These are phyloP conservation scores for Orchesellides sinensis DNA, from an alignment of 2,888 invertebrate genomes.

Conservation along the genomic window DNA sequence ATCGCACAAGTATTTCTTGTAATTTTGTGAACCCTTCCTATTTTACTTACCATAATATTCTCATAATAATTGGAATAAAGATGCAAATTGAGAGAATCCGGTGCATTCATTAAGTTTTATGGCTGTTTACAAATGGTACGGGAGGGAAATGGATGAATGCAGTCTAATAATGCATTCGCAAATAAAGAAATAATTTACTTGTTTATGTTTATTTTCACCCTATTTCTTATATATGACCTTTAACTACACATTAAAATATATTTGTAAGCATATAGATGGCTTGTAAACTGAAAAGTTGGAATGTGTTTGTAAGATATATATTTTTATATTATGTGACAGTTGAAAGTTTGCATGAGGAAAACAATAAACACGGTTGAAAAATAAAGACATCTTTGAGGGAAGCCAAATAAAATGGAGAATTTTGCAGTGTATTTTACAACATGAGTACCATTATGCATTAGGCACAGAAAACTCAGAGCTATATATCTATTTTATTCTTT, in stretches of 20 bases:
- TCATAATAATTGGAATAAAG: constrained; percentile 59
- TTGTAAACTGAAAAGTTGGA: too few relatives aligned
- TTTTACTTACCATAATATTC: constrained; percentile 62
- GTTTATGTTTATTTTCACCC: not conserved
- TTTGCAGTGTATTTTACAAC: not conserved
- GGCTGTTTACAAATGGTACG: constrained; percentile 49
- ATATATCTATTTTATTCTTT: not conserved
- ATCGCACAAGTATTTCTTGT: too few relatives aligned
- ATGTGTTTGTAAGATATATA: too few relatives aligned
- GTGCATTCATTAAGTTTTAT: constrained; percentile 65
- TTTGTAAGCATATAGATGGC: too few relatives aligned
- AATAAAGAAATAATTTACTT: constrained; percentile 12
- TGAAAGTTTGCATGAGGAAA: constrained; percentile 38
- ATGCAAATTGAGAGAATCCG: constrained; percentile 62
- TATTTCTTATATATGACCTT: not conserved
- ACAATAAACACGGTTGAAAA: constrained; percentile 30
- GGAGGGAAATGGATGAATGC: constrained; percentile 26
- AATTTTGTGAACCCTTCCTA: constrained; percentile 37
- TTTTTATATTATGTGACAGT: too few relatives aligned
- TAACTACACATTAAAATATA: not conserved
- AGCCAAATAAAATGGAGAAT: not conserved
- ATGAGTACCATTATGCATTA: too few relatives aligned
- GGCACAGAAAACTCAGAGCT: not conserved
- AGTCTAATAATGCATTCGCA: not conserved
- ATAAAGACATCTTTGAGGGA: constrained; percentile 23